Conservation (phyloP, 2,888 invertebrate genomes). For the Lochmaea capreae region DNA sequence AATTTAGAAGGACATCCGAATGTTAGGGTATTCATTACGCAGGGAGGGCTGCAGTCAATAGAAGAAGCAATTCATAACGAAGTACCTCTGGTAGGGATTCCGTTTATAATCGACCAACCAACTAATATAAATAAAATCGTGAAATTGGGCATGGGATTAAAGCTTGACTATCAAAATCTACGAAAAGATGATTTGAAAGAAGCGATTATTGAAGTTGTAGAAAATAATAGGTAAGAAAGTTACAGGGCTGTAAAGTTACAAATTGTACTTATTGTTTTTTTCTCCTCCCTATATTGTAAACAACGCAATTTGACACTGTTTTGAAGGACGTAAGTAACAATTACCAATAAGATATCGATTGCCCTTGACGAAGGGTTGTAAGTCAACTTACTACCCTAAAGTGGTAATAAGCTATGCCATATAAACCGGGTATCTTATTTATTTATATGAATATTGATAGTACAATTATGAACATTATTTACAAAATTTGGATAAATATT, state of each 20-base stretch:
- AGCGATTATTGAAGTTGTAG: conserved; percentile 53
- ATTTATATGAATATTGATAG: no score
- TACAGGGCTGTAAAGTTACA: background rate
- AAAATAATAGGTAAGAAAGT: conserved; percentile 50
- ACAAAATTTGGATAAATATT: no score
- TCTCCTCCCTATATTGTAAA: no score
- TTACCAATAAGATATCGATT: no score
- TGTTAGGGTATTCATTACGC: conserved; percentile 54
- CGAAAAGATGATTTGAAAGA: conserved; percentile 49
- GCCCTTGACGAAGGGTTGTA: no score
- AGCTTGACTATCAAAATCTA: conserved; percentile 49
- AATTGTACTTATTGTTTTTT: no score
- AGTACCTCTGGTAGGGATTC: conserved; percentile 56
- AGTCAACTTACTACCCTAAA: no score
- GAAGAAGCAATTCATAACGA: conserved; percentile 54
- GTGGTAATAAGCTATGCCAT: no score
- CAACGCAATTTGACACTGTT: no score
- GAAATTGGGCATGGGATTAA: conserved; percentile 47
- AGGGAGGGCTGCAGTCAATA: conserved; percentile 56
- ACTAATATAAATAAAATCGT: conserved; percentile 52
- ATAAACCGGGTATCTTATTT: no score
- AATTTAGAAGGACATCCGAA: conserved; percentile 54
- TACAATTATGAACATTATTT: no score
- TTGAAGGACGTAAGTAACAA: no score
- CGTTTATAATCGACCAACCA: conserved; percentile 56